Evolutionary conservation across 92 coral and sea anemone species (phyloP), one percentile per base, ranked within the genome.

Genomic region (Palythoa caribaeorum): DNA sequence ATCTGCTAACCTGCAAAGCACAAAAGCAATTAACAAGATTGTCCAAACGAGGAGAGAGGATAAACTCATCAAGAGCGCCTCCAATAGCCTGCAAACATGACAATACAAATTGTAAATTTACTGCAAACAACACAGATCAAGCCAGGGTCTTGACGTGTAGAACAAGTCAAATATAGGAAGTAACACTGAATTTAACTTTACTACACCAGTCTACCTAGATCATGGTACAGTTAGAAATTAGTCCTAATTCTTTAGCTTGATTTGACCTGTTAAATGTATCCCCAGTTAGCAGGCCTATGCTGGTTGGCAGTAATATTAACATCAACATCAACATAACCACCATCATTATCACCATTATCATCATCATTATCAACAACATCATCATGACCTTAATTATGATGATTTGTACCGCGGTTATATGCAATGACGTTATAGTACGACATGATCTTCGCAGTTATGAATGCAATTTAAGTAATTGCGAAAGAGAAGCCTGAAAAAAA

Each of bases 1-100:
- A 5, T n/a, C 10, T 44, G 48, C 88, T 54, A 69, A 97, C 99
- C 99, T 97, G 92, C 9, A 97, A 63, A 35, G 99, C 92, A 78
- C 94, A 90, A 83, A 90, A 97, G 60, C 97, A 90, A 87, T 96
- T 97, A 73, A 97, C 98, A 65, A 95, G 95, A 85, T 97, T 97
- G 77, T 97, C 99, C 84, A 97, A 87, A 87, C 99, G 92, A 71
- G 99, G 99, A 20, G 99, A 92, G 83, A 97, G 95, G 80, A 97
- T 97, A 70, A 97, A 97, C 90, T 97, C 99, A 51, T 96, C 96
- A 52, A 97, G 79, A 13, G 93, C 97, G 48, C 99, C 99, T 51
- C 99, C 99, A 44, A 97, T 66, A 50, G 94, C 94, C 99, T 97
- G 84, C 20, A 65, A 83, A 74, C 13, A 79, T 35, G 63, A 44